Conservation (phyloP, 2,888 invertebrate species). For the Ornithoptera alexandrae region DNA sequence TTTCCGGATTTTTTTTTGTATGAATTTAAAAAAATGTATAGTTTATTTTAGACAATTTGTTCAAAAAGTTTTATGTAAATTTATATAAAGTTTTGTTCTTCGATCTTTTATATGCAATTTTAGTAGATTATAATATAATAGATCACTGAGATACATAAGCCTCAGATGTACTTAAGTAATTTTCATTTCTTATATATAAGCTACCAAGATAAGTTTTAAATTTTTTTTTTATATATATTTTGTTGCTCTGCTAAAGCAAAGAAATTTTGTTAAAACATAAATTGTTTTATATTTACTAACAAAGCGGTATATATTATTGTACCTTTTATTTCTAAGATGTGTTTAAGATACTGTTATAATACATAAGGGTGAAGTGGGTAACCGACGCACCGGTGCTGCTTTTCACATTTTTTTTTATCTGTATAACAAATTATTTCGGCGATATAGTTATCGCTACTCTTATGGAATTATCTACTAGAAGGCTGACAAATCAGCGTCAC, state of each 20-base stretch:
- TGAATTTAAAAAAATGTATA: no score
- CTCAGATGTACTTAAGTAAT: background rate
- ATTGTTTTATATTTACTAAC: background rate
- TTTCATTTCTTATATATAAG: background rate
- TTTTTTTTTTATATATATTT: background rate
- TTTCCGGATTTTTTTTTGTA: no score
- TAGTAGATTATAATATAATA: background rate
- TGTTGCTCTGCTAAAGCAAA: background rate
- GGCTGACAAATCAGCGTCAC: conserved; percentile 21
- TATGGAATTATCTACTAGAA: conserved; percentile 35
- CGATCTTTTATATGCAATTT: no score
- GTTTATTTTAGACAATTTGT: no score
- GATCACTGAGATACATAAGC: background rate
- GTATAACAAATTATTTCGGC: background rate
- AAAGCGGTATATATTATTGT: background rate
- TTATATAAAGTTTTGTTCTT: no score
- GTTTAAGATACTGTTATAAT: background rate
- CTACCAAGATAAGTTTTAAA: background rate
- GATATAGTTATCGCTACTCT: conserved; percentile 29
- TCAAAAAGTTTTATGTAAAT: no score
- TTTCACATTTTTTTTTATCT: conserved; percentile 11
- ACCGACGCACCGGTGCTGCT: conserved; percentile 4
- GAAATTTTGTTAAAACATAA: background rate
- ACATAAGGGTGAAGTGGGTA: conserved; percentile 2
- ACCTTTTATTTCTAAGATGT: background rate